These are phyloP conservation scores for Pinna nobilis DNA, from an alignment of 1,140 invertebrate species.

Conservation along the genomic window DNA sequence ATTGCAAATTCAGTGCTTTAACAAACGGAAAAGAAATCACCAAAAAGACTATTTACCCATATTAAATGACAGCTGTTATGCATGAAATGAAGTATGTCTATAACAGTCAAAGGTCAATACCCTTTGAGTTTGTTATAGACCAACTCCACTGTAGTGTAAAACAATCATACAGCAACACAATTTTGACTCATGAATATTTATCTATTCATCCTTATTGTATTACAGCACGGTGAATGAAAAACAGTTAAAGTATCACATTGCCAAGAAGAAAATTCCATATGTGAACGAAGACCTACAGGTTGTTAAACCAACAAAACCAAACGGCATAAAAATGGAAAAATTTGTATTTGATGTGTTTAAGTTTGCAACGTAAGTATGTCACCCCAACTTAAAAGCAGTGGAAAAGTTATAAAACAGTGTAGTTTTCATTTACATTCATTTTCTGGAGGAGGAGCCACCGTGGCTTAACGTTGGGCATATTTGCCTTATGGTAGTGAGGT, in stretches of 20 bases:
- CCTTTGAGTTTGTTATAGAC: too few relatives aligned
- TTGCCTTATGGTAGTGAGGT: neutral
- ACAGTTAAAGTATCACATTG: slow-evolving; percentile 92
- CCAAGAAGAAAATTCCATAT: slow-evolving; percentile 97
- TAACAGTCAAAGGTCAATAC: too few relatives aligned
- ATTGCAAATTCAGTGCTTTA: too few relatives aligned
- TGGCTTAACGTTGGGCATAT: too few relatives aligned
- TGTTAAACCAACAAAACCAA: slow-evolving; percentile 86
- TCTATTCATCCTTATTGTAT: slow-evolving; percentile 5
- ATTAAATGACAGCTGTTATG: too few relatives aligned
- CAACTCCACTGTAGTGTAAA: too few relatives aligned
- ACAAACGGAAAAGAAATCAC: too few relatives aligned
- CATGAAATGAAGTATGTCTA: too few relatives aligned
- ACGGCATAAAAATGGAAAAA: slow-evolving; percentile 99
- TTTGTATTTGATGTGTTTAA: slow-evolving; percentile 99
- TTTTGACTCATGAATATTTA: neutral
- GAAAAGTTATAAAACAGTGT: neutral
- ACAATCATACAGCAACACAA: too few relatives aligned
- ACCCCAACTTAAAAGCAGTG: neutral
- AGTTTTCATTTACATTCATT: neutral
- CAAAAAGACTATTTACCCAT: too few relatives aligned
- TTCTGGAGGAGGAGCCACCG: too few relatives aligned
- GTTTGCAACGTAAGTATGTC: slow-evolving; percentile 82
- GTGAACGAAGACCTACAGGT: slow-evolving; percentile 84
- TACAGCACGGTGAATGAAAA: slow-evolving; percentile 63